Evolutionary conservation across 1,140 invertebrate genomes (phyloP).

Genomic region (Orius insidiosus): DNA sequence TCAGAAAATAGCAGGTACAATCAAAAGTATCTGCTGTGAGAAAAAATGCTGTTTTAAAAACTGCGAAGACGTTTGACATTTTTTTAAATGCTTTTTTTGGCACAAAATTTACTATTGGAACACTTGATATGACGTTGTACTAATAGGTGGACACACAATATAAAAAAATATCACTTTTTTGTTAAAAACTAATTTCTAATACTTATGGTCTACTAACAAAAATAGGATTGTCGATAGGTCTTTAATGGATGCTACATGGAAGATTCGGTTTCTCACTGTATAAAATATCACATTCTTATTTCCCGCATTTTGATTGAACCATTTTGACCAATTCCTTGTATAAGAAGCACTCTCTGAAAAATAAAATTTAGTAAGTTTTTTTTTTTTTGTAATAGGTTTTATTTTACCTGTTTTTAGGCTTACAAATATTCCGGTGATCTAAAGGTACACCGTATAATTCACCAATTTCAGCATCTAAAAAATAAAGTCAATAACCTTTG

Average conservation of each 20-base stretch:
- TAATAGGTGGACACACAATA: neutral
- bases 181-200: no score
- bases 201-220: no score
- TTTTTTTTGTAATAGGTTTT: neutral
- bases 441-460: conserved; percentile 42
- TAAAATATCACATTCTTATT: conserved; percentile 8
- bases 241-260: neutral
- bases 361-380: conserved; percentile 9
- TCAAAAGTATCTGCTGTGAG: conserved; percentile 10
- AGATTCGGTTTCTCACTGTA: neutral
- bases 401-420: conserved; percentile 34
- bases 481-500: neutral
- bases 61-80: neutral
- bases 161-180: neutral
- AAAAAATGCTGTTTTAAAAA: conserved; percentile 9
- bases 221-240: neutral
- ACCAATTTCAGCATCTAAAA: conserved; percentile 45
- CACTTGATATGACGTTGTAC: neutral
- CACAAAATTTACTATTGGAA: conserved; percentile 1
- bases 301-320: conserved; percentile 14
- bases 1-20: conserved; percentile 15
- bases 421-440: conserved; percentile 54
- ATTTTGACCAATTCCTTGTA: conserved; percentile 33
- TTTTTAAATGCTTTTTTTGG: neutral
- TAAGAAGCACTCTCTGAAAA: conserved; percentile 37